These are phyloP conservation scores for Galaxias olidus DNA, from an alignment of 2,797 vertebrate species.

Conservation along the genomic window DNA sequence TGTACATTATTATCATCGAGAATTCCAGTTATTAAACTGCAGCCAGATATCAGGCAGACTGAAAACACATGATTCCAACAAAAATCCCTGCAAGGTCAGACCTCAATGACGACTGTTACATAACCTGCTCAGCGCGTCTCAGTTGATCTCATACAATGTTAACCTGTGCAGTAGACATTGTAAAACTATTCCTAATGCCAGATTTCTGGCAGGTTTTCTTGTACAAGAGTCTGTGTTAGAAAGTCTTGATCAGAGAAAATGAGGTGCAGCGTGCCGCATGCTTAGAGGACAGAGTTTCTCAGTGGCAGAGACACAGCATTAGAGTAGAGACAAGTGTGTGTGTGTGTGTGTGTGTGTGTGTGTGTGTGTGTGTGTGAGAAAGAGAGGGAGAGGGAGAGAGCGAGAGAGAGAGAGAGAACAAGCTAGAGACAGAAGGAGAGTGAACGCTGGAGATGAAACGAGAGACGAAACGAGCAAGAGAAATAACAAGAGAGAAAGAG, in stretches of 20 bases:
- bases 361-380: not conserved
- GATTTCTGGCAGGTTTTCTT: too few relatives aligned
- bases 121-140: slow-evolving; percentile 24
- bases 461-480: not conserved
- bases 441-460: not conserved
- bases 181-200: not conserved
- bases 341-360: slow-evolving; percentile 4
- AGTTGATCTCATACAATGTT: not conserved
- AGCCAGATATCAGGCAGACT: slow-evolving; percentile 33
- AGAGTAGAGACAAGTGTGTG: not conserved
- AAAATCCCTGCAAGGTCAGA: slow-evolving; percentile 58
- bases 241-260: too few relatives aligned
- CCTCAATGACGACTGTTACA: slow-evolving; percentile 52
- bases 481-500: slow-evolving; percentile 8
- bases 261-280: not conserved
- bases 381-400: not conserved
- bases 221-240: not conserved
- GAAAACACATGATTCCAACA: slow-evolving; percentile 31
- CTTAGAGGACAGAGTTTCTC: not conserved
- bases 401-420: not conserved
- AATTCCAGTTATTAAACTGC: slow-evolving; percentile 2
- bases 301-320: not conserved
- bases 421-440: not conserved
- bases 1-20: too few relatives aligned
- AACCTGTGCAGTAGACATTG: not conserved